phyloP scores from a whole-genome alignment of 2,113 vertebrate genomes.

The Motacilla alba region DNA sequence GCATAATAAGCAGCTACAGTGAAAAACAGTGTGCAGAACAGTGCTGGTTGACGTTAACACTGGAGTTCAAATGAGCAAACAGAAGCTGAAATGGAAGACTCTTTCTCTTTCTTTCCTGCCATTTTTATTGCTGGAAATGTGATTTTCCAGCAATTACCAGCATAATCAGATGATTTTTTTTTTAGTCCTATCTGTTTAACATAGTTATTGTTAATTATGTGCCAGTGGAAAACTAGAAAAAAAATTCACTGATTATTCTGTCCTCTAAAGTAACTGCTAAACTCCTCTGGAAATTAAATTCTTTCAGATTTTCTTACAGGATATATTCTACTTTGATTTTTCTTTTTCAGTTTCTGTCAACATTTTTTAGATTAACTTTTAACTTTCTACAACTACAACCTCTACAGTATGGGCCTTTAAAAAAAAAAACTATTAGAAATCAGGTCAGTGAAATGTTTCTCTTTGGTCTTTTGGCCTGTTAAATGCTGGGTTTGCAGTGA shows the following conservation, averaged over 20 bases:
- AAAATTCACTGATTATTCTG: background rate
- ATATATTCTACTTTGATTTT: background rate
- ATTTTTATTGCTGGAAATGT: background rate
- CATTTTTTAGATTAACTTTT: background rate
- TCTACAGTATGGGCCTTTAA: background rate
- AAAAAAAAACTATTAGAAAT: background rate
- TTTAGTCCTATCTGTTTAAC: background rate
- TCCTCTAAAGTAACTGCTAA: background rate
- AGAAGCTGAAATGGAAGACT: background rate
- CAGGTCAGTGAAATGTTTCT: background rate
- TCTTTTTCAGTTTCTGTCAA: background rate
- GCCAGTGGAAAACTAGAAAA: background rate
- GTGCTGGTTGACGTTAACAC: background rate
- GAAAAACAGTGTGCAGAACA: background rate
- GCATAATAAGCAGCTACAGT: background rate
- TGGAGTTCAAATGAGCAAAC: background rate
- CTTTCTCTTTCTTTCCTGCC: background rate
- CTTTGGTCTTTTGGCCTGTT: background rate
- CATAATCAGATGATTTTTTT: background rate
- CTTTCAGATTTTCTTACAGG: background rate
- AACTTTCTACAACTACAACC: background rate
- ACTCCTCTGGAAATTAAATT: background rate
- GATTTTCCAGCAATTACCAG: background rate
- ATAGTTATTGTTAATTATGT: background rate
- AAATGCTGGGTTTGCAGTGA: background rate